phyloP scores from a whole-genome alignment of 2,797 vertebrate species.

The Danio jaintianensis region DNA sequence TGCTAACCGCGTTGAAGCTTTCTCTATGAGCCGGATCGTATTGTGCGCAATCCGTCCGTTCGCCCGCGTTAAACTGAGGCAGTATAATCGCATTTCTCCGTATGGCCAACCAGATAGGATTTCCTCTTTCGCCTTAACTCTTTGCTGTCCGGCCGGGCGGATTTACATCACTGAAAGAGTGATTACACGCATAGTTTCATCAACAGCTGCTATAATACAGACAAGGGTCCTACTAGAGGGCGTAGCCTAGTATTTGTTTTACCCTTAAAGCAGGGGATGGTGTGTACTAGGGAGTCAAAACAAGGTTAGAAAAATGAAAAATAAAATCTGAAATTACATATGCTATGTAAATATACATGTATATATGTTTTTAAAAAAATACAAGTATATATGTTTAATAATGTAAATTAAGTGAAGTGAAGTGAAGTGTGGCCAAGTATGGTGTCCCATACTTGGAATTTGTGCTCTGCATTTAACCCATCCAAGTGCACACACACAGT shows the following conservation, averaged over 20 bases:
- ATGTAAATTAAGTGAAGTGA: too few species aligned
- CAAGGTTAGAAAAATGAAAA: background rate
- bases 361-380: too few species aligned
- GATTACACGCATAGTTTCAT: background rate
- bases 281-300: background rate
- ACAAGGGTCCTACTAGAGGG: background rate
- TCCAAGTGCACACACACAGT: too few species aligned
- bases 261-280: background rate
- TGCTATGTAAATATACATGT: too few species aligned
- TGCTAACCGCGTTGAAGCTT: background rate
- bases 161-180: background rate
- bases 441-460: too few species aligned
- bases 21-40: background rate
- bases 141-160: slow-evolving; percentile 48
- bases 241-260: background rate
- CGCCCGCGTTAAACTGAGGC: slow-evolving; percentile 39
- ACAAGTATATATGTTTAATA: too few species aligned
- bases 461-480: too few species aligned
- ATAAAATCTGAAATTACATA: too few species aligned
- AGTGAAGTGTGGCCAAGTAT: too few species aligned
- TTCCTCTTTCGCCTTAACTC: slow-evolving; percentile 68
- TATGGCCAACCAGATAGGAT: slow-evolving; percentile 60
- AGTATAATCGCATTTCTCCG: slow-evolving; percentile 58
- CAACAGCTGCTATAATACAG: background rate
- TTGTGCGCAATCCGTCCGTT: slow-evolving; percentile 2